Evolutionary conservation across 2,797 vertebrate genomes (phyloP).

Genomic region (Eptatretus atami): DNA sequence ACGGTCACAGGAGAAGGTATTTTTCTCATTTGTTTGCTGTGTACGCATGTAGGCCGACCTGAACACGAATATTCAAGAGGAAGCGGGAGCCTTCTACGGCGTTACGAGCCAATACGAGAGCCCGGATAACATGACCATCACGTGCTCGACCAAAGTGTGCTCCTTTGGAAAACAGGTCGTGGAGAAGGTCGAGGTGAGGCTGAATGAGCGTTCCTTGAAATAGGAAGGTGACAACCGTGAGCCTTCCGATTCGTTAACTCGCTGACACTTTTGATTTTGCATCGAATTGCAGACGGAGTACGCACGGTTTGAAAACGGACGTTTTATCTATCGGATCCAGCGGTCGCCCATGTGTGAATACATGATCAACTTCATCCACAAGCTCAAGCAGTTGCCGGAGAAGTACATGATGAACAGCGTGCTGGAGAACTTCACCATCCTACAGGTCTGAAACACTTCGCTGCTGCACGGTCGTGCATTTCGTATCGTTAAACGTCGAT

Average conservation of each 20-base stretch:
- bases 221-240: not conserved
- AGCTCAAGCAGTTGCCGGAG: constrained; percentile 73
- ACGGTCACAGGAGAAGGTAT: too few species aligned
- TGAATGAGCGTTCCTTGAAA: too few species aligned
- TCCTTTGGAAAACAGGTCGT: constrained; percentile 94
- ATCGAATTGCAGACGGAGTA: constrained; percentile 39
- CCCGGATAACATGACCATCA: constrained; percentile 69
- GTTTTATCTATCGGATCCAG: constrained; percentile 58
- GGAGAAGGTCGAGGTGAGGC: constrained; percentile 73
- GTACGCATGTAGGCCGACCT: constrained; percentile 36
- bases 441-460: constrained; percentile 27
- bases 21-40: not conserved
- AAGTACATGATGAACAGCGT: constrained; percentile 98
- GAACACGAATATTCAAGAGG: constrained; percentile 52
- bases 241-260: not conserved
- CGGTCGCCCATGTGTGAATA: constrained; percentile 78
- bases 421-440: constrained; percentile 80
- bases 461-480: too few species aligned
- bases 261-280: not conserved
- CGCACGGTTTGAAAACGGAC: constrained; percentile 46
- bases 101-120: constrained; percentile 86
- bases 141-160: constrained; percentile 83
- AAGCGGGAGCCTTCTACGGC: constrained; percentile 64
- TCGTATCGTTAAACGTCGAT: too few species aligned
- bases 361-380: constrained; percentile 94